Conservation (phyloP, 1,140 invertebrate genomes). For the Achroia grisella region DNA sequence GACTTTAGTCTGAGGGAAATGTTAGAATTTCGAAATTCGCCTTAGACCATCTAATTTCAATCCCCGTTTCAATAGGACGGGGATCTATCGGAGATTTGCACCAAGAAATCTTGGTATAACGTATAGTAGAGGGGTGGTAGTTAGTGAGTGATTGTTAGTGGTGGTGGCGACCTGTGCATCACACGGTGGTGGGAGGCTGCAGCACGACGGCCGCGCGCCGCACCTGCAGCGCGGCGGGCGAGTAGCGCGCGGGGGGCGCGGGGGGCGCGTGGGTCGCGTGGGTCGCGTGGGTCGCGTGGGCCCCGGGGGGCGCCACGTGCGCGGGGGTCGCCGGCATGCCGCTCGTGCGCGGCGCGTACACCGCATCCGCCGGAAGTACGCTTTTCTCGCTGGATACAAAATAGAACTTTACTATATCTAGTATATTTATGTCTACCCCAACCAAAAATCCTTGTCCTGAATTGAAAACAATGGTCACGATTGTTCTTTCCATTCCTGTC, state of each 20-base stretch:
- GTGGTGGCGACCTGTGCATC: constrained; percentile 67
- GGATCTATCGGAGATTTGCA: no score
- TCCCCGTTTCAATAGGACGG: no score
- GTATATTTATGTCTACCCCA: no score
- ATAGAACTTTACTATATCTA: no score
- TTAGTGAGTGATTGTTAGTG: constrained; percentile 17
- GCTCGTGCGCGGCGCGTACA: constrained; percentile 67
- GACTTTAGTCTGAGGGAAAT: no score
- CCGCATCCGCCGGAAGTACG: constrained; percentile 74
- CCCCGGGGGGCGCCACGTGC: not conserved
- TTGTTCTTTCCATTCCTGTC: no score
- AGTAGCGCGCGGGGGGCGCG: constrained; percentile 47
- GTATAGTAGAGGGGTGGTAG: not conserved
- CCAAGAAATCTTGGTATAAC: not conserved
- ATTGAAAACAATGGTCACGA: no score
- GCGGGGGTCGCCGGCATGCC: constrained; percentile 2
- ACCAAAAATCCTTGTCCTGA: no score
- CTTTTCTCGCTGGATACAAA: constrained; percentile 73
- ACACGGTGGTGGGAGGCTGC: constrained; percentile 86
- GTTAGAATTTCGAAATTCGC: no score
- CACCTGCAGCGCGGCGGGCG: constrained; percentile 85
- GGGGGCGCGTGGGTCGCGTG: not conserved
- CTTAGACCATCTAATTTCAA: no score
- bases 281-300: not conserved
- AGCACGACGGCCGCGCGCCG: constrained; percentile 85